A percentile compares a stretch with the other conserved stretches of the same genome.
Evolutionary conservation across 2,113 vertebrate species (phyloP).

Genomic region (Salminus brasiliensis): DNA sequence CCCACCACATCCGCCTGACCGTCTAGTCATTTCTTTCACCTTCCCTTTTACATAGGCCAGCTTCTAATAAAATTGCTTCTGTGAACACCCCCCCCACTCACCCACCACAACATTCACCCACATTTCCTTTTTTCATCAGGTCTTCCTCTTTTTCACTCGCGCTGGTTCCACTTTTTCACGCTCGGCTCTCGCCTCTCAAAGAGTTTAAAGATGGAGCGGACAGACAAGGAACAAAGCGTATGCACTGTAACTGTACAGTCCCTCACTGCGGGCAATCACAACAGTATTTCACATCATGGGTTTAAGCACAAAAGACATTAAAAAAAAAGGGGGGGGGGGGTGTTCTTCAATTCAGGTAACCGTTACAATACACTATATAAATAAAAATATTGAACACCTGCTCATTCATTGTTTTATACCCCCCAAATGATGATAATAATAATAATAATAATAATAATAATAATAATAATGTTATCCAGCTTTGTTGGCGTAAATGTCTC

Average conservation of each 20-base stretch:
- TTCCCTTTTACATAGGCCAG: conserved; percentile 22
- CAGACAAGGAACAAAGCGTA: conserved; percentile 20
- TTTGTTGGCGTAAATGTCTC: no score
- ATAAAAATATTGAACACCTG: no score
- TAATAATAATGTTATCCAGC: no score
- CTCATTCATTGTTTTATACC: no score
- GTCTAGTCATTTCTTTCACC: conserved; percentile 39
- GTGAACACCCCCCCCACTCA: not conserved
- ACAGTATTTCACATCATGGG: not conserved
- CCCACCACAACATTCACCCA: not conserved
- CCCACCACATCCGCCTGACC: conserved; percentile 67
- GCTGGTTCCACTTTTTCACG: conserved; percentile 35
- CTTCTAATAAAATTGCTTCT: conserved; percentile 41
- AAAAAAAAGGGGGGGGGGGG: no score
- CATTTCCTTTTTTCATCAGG: conserved; percentile 7
- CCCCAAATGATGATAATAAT: no score
- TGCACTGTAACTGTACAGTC: not conserved
- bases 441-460: no score
- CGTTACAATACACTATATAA: no score
- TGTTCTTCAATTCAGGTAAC: no score
- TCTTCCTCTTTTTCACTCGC: conserved; percentile 42
- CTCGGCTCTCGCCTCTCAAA: not conserved
- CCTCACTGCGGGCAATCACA: not conserved
- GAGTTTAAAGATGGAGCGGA: not conserved
- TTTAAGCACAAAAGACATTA: no score